Conservation (phyloP, 2,113 vertebrate species). For the Ahaetulla prasina region DNA sequence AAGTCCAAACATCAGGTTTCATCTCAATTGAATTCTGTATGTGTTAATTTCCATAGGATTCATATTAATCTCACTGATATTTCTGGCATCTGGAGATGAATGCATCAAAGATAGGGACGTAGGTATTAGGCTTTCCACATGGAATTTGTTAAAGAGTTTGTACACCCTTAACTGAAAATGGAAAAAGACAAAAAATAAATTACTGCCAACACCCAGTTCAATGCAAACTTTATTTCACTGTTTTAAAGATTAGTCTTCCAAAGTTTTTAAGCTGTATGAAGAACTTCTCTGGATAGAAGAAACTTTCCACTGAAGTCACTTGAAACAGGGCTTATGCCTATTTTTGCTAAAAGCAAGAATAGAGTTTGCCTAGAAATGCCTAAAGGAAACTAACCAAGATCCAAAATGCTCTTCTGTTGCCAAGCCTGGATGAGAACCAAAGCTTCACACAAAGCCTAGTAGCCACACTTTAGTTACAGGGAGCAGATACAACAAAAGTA, state of each 20-base stretch:
- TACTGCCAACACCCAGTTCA: background rate
- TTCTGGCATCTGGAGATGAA: constrained; percentile 58
- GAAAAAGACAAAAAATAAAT: constrained; percentile 21
- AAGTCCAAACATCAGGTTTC: constrained; percentile 55
- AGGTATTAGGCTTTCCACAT: constrained; percentile 68
- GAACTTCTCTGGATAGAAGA: background rate
- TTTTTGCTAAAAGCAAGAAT: background rate
- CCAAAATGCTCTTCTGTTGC: background rate
- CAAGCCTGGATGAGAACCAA: background rate
- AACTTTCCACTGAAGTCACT: background rate
- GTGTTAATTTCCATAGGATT: constrained; percentile 85
- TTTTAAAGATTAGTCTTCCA: background rate
- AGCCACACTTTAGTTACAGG: background rate
- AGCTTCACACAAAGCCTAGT: background rate
- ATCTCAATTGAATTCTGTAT: constrained; percentile 75
- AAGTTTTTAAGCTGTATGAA: background rate
- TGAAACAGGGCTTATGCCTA: background rate
- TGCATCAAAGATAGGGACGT: constrained; percentile 81
- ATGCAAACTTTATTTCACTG: background rate
- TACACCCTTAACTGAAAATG: constrained; percentile 68
- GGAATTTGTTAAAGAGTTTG: constrained; percentile 74
- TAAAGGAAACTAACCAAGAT: background rate
- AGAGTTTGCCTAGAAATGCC: background rate
- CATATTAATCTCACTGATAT: constrained; percentile 73
- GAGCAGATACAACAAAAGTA: background rate